Evolutionary conservation across 1,140 invertebrate genomes (phyloP).

Genomic region (Trichonephila inaurata): DNA sequence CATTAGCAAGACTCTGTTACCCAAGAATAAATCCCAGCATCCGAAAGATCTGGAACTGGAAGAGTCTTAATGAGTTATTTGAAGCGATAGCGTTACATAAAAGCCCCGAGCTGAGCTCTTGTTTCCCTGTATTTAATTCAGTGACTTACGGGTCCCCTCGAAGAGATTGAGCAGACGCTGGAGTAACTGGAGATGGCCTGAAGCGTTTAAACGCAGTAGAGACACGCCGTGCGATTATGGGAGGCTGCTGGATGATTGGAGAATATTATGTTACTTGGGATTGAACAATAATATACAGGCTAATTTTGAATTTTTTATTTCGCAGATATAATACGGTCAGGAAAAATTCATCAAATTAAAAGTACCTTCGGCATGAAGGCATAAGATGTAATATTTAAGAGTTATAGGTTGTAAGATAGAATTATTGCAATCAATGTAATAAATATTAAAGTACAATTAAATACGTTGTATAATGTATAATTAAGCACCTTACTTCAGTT

Average conservation of each 20-base stretch:
- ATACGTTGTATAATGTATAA: no score
- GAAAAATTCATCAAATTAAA: no score
- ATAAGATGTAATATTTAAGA: no score
- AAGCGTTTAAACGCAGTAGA: background rate
- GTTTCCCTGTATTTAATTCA: background rate
- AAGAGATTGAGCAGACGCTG: background rate
- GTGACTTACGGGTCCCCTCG: background rate
- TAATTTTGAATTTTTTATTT: background rate
- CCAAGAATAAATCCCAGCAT: conserved; percentile 11
- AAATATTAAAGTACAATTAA: no score
- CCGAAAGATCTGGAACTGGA: background rate
- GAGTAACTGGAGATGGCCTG: background rate
- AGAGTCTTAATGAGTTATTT: conserved; percentile 38
- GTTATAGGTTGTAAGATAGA: no score
- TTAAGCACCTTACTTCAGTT: no score
- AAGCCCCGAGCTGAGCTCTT: background rate
- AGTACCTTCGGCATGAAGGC: no score
- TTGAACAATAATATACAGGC: background rate
- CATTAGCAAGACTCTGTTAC: background rate
- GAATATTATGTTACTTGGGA: background rate
- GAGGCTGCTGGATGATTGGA: background rate
- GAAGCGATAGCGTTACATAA: background rate
- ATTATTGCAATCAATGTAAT: no score
- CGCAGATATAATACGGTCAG: no score
- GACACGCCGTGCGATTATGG: background rate